Base-by-base conservation (phyloP, 2,113 vertebrate genomes). In the Otolemur garnettii region DNA sequence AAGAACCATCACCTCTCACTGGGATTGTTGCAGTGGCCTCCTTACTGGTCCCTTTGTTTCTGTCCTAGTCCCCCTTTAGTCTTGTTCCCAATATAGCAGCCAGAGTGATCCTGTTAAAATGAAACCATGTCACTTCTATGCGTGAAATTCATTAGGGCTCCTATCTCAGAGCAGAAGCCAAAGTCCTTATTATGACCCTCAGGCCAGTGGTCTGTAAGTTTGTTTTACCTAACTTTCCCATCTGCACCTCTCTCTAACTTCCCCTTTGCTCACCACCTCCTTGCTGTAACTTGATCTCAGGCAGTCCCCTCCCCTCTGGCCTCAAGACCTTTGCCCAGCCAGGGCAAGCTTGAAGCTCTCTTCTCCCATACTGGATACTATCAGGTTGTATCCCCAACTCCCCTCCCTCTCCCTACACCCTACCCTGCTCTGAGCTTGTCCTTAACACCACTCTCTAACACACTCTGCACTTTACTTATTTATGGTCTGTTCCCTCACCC, bases 261-360 rank as follows among this genome's bases (percentile, higher is more conserved):
- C 57, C 35, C 30, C 21, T 50, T 15, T 81, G 66, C 30, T 91
- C 33, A 64, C 33, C n/a, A 24, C 57, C 57, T 74, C 33, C 17
- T 71, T 30, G 68, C 38, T 84, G 69, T 38, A 83, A 95, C 50
- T 42, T 33, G 28, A 81, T 38, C 1, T 0, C 5, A 10, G 35
- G 64, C 71, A 53, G 71, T 14, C 57, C 17, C 35, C 64, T 45
- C 17, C 21, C 30, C 33, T 91, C 90, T 60, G 59, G 57, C 74
- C 26, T 80, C 50, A 21, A 75, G 78, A 89, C 33, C 80, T 94
- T 94, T 90, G 60, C 60, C 57, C 35, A 79, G 69, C 64, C 42
- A 14, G 66, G 45, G 38, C 77, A 35, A 35, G 42, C 69, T 74
- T 80, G 50, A 55, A 93, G 42, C n/a, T 75, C 77, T 74, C 24